Evolutionary conservation across 2,113 vertebrate species (phyloP), one percentile per base, ranked within the genome.

Genomic region (Oxygymnocypris stewartii): DNA sequence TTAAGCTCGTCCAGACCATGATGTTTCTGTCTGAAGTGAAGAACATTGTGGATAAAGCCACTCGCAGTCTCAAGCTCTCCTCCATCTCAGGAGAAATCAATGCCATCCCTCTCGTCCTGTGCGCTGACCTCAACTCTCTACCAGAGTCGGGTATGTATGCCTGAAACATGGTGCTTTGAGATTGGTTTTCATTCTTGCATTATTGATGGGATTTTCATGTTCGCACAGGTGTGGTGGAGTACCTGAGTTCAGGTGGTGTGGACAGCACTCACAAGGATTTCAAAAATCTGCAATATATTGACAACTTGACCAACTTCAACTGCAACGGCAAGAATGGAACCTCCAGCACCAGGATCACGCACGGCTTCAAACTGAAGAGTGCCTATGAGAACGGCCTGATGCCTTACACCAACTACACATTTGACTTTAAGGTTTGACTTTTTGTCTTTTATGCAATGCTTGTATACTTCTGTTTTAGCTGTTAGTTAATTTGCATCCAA

Each of bases 1-100:
- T 99, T 86, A 99, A 99, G 92, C 94, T 99, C 92, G 97, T 99
- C 86, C 98, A 99, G 91, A 99, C 98, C 87, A 99, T 99, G 98
- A 99, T 99, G 98, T 99, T 99, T 94, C 95, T 99, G 89, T 99
- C 98, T 0, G 98, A 99, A 92, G 97, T 99, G 90, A 99, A 98
- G 93, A 98, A 96, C 93, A 99, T 99, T 71, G 97, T 99, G 92
- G 98, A 99, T 93, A 98, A 98, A 95, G 98, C 97, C 89, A 97
- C 96, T 59, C 96, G 97, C 92, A 97, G 93, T 92, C 96, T 98
- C 89, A 98, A 96, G 92, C 93, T 97, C 89, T 96, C 94, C 89
- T 94, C 95, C 0, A 90, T 96, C 79, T 95, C 96, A 31, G 97
- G 97, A 89, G 98, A 99, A 84, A 94, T 95, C 93, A 97, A 96